phyloP scores from a whole-genome alignment of 1,140 invertebrate genomes.

The Drosophila obscura region DNA sequence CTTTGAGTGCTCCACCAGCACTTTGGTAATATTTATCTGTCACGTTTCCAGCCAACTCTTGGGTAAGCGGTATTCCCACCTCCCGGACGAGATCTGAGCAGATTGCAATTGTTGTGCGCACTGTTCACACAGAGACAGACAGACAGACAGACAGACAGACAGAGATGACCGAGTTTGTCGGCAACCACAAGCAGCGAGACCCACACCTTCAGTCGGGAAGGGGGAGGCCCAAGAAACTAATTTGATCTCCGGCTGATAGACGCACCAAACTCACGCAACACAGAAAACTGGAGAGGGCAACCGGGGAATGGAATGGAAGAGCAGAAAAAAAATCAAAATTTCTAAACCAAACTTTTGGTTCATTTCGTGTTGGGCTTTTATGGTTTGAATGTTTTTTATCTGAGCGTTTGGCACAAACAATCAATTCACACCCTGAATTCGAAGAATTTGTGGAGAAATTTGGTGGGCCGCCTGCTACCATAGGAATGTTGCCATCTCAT shows the following conservation, averaged over 20 bases:
- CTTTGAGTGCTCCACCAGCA: not conserved
- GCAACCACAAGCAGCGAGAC: constrained; percentile 21
- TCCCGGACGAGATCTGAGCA: constrained; percentile 28
- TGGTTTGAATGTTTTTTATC: constrained; percentile 13
- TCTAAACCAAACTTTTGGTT: constrained; percentile 27
- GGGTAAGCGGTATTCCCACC: constrained; percentile 12
- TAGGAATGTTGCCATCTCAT: constrained; percentile 39
- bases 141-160: not conserved
- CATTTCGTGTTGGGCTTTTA: constrained; percentile 14
- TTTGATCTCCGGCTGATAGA: constrained; percentile 71
- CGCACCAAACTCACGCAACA: constrained; percentile 68
- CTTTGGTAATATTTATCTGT: constrained; percentile 19
- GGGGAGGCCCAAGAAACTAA: constrained; percentile 39
- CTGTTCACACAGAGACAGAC: constrained; percentile 46
- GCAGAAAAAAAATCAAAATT: constrained; percentile 34
- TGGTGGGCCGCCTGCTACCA: constrained; percentile 27
- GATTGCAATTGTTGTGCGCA: constrained; percentile 45
- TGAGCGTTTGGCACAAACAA: constrained; percentile 12
- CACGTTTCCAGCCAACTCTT: constrained; percentile 21
- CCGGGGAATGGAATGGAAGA: not conserved
- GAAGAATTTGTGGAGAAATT: constrained; percentile 18
- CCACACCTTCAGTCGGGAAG: constrained; percentile 28
- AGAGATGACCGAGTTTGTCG: constrained; percentile 40
- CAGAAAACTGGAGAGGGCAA: constrained; percentile 2
- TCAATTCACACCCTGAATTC: constrained; percentile 54